These are phyloP conservation scores for Asarcornis scutulata DNA, from an alignment of 2,113 vertebrate species.

Conservation along the genomic window DNA sequence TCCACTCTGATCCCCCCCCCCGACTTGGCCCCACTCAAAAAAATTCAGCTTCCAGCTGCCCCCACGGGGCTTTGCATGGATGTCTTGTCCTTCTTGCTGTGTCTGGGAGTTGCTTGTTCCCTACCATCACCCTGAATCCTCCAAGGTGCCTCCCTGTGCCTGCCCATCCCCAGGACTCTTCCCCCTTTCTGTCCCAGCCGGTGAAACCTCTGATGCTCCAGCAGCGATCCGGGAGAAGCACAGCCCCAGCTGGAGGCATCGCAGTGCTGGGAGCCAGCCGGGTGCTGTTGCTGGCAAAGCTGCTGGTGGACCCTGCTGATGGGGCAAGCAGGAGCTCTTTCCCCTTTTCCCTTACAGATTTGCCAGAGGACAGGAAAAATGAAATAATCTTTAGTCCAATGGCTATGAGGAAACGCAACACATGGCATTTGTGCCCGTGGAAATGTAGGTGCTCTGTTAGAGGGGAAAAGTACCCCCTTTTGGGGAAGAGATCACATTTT, in stretches of 20 bases:
- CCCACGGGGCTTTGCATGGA: neutral
- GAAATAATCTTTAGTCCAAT: neutral
- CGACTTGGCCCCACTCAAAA: neutral
- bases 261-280: neutral
- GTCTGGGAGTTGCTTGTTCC: neutral
- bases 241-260: fast-evolving
- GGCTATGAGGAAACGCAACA: neutral
- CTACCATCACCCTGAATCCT: neutral
- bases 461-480: neutral
- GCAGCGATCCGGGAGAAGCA: fast-evolving
- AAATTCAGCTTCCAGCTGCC: neutral
- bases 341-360: neutral
- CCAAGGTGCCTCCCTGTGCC: neutral
- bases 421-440: neutral
- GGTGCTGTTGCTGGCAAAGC: neutral
- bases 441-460: too few relatives aligned
- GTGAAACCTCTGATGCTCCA: neutral
- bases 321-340: neutral
- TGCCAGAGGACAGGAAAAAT: fast-evolving
- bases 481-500: neutral
- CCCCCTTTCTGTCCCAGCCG: neutral
- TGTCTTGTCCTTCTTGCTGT: neutral
- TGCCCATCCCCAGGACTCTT: fast-evolving
- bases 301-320: neutral
- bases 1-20: neutral